Base-by-base conservation (phyloP, 2,888 invertebrate genomes). In the Pterobdella sp. region DNA sequence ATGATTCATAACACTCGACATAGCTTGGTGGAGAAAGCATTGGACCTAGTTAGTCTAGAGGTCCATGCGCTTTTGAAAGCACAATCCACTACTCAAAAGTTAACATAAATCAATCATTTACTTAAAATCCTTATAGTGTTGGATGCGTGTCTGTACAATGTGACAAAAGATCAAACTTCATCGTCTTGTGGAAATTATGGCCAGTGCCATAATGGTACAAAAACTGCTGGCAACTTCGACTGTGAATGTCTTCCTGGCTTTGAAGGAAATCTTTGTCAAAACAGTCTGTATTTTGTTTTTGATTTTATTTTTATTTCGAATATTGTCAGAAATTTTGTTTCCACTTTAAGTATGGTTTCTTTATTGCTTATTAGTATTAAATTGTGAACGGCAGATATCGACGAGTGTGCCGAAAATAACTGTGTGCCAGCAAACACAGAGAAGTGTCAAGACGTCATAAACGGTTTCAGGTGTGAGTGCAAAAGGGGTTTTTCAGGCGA, bases 181-280 rank as follows among this genome's bases (percentile, higher is more conserved):
- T 3, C 60, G 3, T 3, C 14, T 3, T 56, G 60, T 56, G 60
- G 60, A 22, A 26, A 22, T 56, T 14, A 56, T n/a, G 60, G 60
- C 60, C 7, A 7, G 60, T 56, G 60, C n/a, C 18, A 56, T 4
- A n/a, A 56, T 22, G 60, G 60, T 14, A 7, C 3, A n/a, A 56
- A 7, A 14, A 18, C 4, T 4, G n/a, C 60, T 4, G 60, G 60
- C 4, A 22, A 3, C n/a, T 56, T 56, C 60, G 3, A n/a, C 3
- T 56, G 60, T n/a, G 60, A 56, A 26, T 56, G 60, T n/a, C 7
- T 56, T 3, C 14, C 60, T 56, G 60, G 60, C 60, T 56, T 14
- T 22, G 26, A 4, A 14, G 60, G 60, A 56, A 14, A 4, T 56
- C 60, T 56, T n/a, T 56, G 60, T n/a, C n/a, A 56, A 3, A 7